These are phyloP conservation scores for Cerceris ruficornis DNA, from an alignment of 2,888 invertebrate species.

Conservation along the genomic window DNA sequence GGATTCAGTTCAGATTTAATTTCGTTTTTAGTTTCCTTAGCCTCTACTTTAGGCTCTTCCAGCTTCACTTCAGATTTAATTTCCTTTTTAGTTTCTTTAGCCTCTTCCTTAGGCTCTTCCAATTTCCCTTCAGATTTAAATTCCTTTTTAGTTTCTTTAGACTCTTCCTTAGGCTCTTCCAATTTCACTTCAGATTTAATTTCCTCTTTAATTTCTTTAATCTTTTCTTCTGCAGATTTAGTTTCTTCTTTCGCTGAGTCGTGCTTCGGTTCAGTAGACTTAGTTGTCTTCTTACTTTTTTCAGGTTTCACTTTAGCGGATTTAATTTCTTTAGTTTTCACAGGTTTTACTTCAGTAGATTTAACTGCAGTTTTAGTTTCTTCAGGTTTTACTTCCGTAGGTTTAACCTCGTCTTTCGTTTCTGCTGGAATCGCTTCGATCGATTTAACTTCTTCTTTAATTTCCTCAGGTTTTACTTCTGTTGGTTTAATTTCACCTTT, in stretches of 20 bases:
- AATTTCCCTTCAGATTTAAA: background rate
- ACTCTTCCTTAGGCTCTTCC: constrained; percentile 14
- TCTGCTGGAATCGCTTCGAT: background rate
- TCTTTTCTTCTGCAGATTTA: background rate
- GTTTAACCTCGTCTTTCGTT: background rate
- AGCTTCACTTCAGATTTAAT: background rate
- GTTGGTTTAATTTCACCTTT: background rate
- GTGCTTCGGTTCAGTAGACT: constrained; percentile 12
- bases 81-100: background rate
- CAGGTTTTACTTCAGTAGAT: background rate
- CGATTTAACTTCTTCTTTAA: background rate
- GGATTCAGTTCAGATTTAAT: background rate
- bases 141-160: background rate
- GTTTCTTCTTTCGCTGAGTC: constrained; percentile 13
- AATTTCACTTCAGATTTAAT: background rate
- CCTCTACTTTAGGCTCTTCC: background rate
- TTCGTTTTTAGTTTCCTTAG: background rate
- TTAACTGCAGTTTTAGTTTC: background rate
- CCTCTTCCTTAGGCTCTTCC: no score
- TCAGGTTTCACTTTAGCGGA: background rate
- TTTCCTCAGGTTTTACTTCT: constrained; percentile 1
- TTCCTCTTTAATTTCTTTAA: background rate
- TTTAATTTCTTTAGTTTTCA: background rate
- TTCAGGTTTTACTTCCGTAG: background rate
- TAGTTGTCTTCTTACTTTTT: background rate